Evolutionary conservation across 2,113 vertebrate genomes (phyloP), one percentile per base, ranked within the genome.

Genomic region (Pedetes capensis): DNA sequence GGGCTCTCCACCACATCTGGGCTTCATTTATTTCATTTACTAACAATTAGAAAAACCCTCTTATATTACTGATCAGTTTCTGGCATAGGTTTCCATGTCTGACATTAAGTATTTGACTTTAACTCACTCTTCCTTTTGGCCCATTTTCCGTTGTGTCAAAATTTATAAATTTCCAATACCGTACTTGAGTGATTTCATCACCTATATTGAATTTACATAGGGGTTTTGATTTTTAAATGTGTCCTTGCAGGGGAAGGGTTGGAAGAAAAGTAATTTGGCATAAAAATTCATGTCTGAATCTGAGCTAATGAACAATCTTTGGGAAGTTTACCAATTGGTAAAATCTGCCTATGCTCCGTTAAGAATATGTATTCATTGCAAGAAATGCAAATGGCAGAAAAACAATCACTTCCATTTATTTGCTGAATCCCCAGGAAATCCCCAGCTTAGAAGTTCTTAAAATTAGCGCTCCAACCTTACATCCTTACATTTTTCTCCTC

Each of bases 271-370:
- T 3, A 82, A 83, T 64, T 51, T 13, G 23, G 17, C 51, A 57
- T 90, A 29, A 2, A 12, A 76, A 18, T 9, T 96, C 66, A 89
- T 68, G 20, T 42, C 86, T n/a, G 6, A 92, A 79, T 2, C 53
- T 69, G 34, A 96, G 44, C 68, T 57, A 74, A 39, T 3, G 8
- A 91, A 61, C 37, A 51, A 34, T 85, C 90, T 95, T 57, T 92
- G 72, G 27, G 79, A 89, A 37, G 1, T 82, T 51, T 47, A 55
- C 4, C 83, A 80, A 4, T 32, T 51, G 2, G 78, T 95, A 51
- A 94, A 89, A 89, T 87, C 59, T 86, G 61, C 44, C 59, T 97
- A 89, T 42, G 49, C 91, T 94, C 87, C 90, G n/a, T 61, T 8
- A 76, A 78, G 92, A 37, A 87, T 88, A 94, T 93, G 27, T n/a